These are phyloP conservation scores for Thunnus maccoyii DNA, from an alignment of 2,113 vertebrate genomes.

Conservation along the genomic window DNA sequence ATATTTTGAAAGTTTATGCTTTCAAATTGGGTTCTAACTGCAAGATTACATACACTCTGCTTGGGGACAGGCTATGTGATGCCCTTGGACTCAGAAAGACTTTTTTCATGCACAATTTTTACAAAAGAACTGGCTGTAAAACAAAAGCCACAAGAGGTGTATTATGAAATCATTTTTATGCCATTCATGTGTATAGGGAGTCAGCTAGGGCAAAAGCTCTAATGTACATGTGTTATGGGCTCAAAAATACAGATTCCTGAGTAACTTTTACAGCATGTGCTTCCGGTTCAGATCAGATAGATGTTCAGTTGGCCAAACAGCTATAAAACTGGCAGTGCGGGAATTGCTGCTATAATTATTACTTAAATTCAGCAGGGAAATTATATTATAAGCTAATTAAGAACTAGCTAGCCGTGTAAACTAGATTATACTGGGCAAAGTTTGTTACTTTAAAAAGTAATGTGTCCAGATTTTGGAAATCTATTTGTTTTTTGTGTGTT, in stretches of 20 bases:
- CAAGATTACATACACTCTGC: too few species aligned
- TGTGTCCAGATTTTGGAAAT: constrained; percentile 1
- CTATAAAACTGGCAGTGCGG: not conserved
- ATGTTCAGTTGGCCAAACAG: not conserved
- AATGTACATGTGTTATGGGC: not conserved
- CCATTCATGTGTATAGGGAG: not conserved
- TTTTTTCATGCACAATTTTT: too few species aligned
- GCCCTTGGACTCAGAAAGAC: not conserved
- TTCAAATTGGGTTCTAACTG: too few species aligned
- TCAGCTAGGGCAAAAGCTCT: too few species aligned
- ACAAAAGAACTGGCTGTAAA: too few species aligned
- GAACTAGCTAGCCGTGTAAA: not conserved
- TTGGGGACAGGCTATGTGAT: not conserved
- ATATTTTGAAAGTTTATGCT: too few species aligned
- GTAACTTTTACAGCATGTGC: not conserved
- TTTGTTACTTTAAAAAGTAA: constrained; percentile 20
- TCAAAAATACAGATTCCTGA: not conserved
- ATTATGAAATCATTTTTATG: not conserved
- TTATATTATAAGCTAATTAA: not conserved
- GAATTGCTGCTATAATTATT: not conserved
- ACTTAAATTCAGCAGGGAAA: constrained; percentile 4
- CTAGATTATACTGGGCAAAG: not conserved
- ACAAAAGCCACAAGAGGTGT: not conserved
- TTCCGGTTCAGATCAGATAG: not conserved
- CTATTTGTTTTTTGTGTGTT: too few species aligned